Percentiles rank a stretch among this genome's conserved stretches.
Conservation (phyloP, 2,888 invertebrate genomes). For the Silvanus unidentatus region DNA sequence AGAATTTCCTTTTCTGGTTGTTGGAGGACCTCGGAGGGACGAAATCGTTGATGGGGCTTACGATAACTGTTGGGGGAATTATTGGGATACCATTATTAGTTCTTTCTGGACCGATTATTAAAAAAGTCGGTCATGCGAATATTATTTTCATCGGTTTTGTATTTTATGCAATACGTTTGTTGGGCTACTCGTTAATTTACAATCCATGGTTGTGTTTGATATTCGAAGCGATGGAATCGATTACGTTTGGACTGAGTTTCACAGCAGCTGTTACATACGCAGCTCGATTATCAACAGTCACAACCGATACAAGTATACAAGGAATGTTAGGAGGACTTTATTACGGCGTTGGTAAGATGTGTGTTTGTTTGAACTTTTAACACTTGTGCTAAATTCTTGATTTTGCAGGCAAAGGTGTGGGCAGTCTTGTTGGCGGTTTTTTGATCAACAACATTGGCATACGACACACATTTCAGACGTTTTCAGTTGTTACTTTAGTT, state of each 20-base stretch:
- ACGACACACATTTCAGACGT: constrained; percentile 65
- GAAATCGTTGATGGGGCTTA: constrained; percentile 71
- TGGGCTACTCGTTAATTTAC: constrained; percentile 70
- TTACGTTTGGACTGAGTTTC: constrained; percentile 68
- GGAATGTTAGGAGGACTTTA: constrained; percentile 74
- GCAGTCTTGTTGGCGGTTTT: constrained; percentile 70
- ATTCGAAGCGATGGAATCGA: constrained; percentile 72
- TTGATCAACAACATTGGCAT: constrained; percentile 68
- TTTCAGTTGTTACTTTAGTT: constrained; percentile 56
- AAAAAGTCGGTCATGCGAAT: constrained; percentile 68
- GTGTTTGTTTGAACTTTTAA: not conserved
- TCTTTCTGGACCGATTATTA: constrained; percentile 70
- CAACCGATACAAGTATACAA: constrained; percentile 71
- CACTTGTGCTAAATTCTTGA: constrained; percentile 6
- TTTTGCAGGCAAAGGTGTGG: constrained; percentile 63
- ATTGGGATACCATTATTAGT: constrained; percentile 70
- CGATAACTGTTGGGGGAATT: constrained; percentile 71
- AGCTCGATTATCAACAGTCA: constrained; percentile 64
- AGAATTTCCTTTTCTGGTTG: constrained; percentile 76
- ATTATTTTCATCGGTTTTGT: constrained; percentile 71
- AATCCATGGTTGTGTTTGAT: constrained; percentile 70
- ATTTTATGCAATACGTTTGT: constrained; percentile 65
- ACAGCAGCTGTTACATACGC: constrained; percentile 75
- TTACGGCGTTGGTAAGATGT: constrained; percentile 62
- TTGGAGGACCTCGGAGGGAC: constrained; percentile 72